Percentiles rank a stretch among this genome's conserved stretches.
phyloP scores from a whole-genome alignment of 2,113 vertebrate species.

The Seriola quinqueradiata region DNA sequence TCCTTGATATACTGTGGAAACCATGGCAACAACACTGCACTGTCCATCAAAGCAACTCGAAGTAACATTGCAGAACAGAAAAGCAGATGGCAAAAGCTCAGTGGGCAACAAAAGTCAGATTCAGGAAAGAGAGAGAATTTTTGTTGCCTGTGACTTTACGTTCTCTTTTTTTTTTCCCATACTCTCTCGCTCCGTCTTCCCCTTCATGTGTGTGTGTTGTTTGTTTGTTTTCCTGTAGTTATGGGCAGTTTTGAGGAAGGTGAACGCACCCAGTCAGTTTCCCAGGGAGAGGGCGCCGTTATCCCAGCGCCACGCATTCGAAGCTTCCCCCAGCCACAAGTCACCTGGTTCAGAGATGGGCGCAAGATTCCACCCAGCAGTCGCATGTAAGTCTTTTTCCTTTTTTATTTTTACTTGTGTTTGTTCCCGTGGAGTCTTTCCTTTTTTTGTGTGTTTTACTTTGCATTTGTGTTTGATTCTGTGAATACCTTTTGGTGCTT shows the following conservation, averaged over 20 bases:
- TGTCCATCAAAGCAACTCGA: constrained; percentile 53
- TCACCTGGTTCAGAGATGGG: constrained; percentile 97
- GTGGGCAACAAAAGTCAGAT: constrained; percentile 38
- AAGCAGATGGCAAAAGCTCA: constrained; percentile 54
- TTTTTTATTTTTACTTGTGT: not conserved
- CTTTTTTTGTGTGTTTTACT: not conserved
- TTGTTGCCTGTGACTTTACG: not conserved
- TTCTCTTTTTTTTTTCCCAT: not conserved
- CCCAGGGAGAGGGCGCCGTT: constrained; percentile 94
- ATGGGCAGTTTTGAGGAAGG: constrained; percentile 97
- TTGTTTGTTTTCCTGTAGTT: constrained; percentile 78
- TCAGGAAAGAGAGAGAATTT: not conserved
- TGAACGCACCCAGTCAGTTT: constrained; percentile 87
- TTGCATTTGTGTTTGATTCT: constrained; percentile 26
- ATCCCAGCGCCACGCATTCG: constrained; percentile 90
- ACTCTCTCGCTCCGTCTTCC: not conserved
- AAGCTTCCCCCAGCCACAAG: constrained; percentile 96
- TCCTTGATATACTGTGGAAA: constrained; percentile 47
- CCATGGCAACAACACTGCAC: constrained; percentile 65
- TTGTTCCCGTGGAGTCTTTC: constrained; percentile 55
- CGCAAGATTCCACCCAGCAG: constrained; percentile 97
- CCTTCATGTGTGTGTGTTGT: not conserved
- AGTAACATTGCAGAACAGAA: constrained; percentile 42
- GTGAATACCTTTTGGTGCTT: not conserved
- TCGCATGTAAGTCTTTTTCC: constrained; percentile 90